Percentiles rank a stretch among this genome's conserved stretches.
phyloP scores from a whole-genome alignment of 2,113 vertebrate genomes.

The Perca fluviatilis region DNA sequence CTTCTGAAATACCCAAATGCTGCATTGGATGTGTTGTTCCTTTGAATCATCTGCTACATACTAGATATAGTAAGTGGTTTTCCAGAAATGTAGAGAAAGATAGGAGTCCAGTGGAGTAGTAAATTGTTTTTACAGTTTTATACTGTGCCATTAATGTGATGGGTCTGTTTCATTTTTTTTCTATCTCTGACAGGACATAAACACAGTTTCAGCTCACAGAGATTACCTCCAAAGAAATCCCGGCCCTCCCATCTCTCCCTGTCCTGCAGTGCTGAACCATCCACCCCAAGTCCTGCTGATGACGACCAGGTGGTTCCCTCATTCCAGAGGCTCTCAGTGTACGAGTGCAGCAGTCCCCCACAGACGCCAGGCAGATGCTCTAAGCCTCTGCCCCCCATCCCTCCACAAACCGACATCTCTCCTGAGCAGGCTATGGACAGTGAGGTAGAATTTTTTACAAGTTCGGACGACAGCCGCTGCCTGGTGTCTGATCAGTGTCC shows the following conservation, averaged over 20 bases:
- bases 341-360: slow-evolving; percentile 85
- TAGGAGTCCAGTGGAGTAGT: neutral
- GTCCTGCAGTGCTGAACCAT: slow-evolving; percentile 72
- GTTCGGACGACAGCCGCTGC: slow-evolving; percentile 88
- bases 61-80: slow-evolving; percentile 15
- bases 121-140: neutral
- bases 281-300: slow-evolving; percentile 74
- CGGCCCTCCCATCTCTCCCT: slow-evolving; percentile 81
- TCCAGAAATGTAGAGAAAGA: neutral
- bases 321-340: slow-evolving; percentile 88
- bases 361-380: slow-evolving; percentile 88
- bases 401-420: slow-evolving; percentile 78
- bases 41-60: slow-evolving; percentile 16
- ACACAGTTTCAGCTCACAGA: slow-evolving; percentile 81
- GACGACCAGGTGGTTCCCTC: slow-evolving; percentile 86
- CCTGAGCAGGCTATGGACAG: slow-evolving; percentile 88
- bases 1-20: slow-evolving; percentile 18
- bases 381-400: slow-evolving; percentile 93
- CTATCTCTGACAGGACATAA: slow-evolving; percentile 83
- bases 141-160: neutral
- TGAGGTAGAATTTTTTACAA: slow-evolving; percentile 92
- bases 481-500: slow-evolving; percentile 85
- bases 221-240: slow-evolving; percentile 82
- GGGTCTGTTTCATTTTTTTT: neutral
- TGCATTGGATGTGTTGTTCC: slow-evolving; percentile 12